Evolutionary conservation across 2,113 vertebrate species (phyloP), one percentile per base, ranked within the genome.

Genomic region (Caracal caracal): DNA sequence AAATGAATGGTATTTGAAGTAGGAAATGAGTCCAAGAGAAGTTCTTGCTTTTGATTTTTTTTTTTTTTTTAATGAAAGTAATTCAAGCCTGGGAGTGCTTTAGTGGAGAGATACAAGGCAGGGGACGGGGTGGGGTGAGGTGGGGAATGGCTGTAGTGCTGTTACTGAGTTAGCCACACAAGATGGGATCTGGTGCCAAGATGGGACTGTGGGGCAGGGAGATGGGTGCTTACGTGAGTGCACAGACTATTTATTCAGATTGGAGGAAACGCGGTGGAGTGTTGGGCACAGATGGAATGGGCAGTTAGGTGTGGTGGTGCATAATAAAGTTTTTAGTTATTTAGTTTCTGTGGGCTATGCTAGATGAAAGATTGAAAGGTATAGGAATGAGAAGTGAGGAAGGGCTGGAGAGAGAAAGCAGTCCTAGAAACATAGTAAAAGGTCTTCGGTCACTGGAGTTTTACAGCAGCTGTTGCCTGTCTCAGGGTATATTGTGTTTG

Each of bases 41-140:
- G 16, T 35, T 35, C 70, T 88, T 28, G 22, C 10, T 84, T 93
- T 91, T 40, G 2, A 33, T 75, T 82, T 59, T 61, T 8, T 73
- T 65, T 20, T 84, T 73, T 20, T 84, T 73, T 40, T 33, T 13
- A 80, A 47, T 35, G 17, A 40, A 93, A 70, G 17, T 68, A 79
- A 83, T 40, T 19, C 26, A n/a, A 70, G 33, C 86, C 6, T 59
- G 28, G 8, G 53, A 40, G 22, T 70, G 79, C 73, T 65, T 20
- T n/a, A 26, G 47, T 40, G 10, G 4, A 24, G 51, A n/a, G 33
- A 26, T 8, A 1, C 0, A 10, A n/a, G 15, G 2, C 51, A 5
- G 1, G 13, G 3, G 6, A 1, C 2, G 2, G 11, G n/a, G 20
- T 17, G 12, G 40, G 22, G 7, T 30, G 75, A 17, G 1, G 13